Evolutionary conservation across 2,113 vertebrate species (phyloP).

Genomic region (Nibea albiflora): DNA sequence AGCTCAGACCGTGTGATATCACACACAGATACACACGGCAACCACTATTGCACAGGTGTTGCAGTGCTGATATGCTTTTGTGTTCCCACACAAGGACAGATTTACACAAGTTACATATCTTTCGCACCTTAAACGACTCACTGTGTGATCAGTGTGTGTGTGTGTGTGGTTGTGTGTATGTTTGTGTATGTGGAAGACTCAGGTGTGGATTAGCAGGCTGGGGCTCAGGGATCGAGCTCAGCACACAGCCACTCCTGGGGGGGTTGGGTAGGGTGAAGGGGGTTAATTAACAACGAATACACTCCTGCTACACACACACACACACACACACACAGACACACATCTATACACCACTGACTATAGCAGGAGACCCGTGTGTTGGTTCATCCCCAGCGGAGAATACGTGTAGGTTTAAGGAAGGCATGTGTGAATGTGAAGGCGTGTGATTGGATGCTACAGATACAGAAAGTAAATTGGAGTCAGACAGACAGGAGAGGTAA

Average conservation of each 20-base stretch:
- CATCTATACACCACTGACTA: constrained; percentile 22
- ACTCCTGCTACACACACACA: constrained; percentile 48
- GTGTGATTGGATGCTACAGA: constrained; percentile 62
- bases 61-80: constrained; percentile 73
- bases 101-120: constrained; percentile 64
- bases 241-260: constrained; percentile 60
- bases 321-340: constrained; percentile 28
- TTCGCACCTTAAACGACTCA: constrained; percentile 53
- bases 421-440: constrained; percentile 59
- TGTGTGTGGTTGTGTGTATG: constrained; percentile 28
- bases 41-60: constrained; percentile 67
- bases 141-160: constrained; percentile 35
- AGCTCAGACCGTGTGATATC: constrained; percentile 59
- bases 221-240: constrained; percentile 72
- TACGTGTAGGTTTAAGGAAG: constrained; percentile 34
- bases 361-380: constrained; percentile 35
- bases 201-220: constrained; percentile 79
- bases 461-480: constrained; percentile 66
- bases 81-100: constrained; percentile 57
- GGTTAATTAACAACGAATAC: constrained; percentile 81
- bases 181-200: constrained; percentile 45
- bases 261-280: constrained; percentile 64
- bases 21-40: constrained; percentile 53
- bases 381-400: constrained; percentile 43
- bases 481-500: constrained; percentile 47